phyloP scores from a whole-genome alignment of 1,140 invertebrate species.

The Solenopsis invicta region DNA sequence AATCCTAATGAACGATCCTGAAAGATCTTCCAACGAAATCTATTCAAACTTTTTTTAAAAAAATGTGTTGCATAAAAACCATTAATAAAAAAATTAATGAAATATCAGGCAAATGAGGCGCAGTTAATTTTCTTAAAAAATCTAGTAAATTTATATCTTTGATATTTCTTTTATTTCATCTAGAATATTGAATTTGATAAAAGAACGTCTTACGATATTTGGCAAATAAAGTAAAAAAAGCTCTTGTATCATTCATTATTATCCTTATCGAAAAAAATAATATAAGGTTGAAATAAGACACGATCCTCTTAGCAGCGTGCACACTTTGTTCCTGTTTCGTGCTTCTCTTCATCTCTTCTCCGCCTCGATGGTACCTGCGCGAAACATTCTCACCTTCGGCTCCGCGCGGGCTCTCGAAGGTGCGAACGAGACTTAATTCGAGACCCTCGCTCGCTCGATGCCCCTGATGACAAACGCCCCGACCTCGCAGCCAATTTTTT shows the following conservation, averaged over 20 bases:
- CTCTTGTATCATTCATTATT: neutral
- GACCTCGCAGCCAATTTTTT: slow-evolving; percentile 74
- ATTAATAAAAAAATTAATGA: no score
- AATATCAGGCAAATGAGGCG: no score
- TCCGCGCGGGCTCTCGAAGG: slow-evolving; percentile 46
- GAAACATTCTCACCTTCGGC: slow-evolving; percentile 67
- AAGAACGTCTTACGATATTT: neutral
- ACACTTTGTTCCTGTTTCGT: slow-evolving; percentile 16
- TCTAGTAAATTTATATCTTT: neutral
- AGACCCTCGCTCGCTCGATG: slow-evolving; percentile 47
- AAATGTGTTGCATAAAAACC: no score
- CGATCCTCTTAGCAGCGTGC: neutral
- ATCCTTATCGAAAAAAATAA: slow-evolving; percentile 7
- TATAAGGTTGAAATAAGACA: neutral
- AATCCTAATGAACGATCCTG: neutral
- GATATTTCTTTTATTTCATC: neutral
- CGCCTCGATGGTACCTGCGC: slow-evolving; percentile 12
- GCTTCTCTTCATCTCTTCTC: neutral
- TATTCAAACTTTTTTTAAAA: neutral
- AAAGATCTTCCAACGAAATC: neutral
- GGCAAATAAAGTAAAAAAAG: neutral
- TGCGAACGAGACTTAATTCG: slow-evolving; percentile 65
- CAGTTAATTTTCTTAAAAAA: neutral
- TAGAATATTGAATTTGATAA: slow-evolving; percentile 3
- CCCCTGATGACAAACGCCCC: slow-evolving; percentile 77